phyloP scores from a whole-genome alignment of 2,888 invertebrate species.

The Drosophila diplacantha region DNA sequence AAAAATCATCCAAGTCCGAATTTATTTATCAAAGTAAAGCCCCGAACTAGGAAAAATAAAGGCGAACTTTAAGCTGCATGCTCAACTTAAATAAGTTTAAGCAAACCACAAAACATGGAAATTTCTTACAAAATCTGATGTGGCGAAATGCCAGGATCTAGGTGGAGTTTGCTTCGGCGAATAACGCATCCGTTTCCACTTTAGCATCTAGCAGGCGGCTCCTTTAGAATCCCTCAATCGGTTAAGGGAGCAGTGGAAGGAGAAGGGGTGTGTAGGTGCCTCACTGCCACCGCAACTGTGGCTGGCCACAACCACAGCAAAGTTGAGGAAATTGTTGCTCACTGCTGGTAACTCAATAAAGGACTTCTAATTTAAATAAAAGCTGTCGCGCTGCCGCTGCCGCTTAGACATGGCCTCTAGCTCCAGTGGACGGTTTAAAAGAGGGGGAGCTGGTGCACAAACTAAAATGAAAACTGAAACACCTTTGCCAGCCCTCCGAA shows the following conservation, averaged over 20 bases:
- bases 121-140: not conserved
- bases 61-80: not conserved
- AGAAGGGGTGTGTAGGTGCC: not conserved
- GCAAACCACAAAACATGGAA: not conserved
- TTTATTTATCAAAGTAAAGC: too few relatives aligned
- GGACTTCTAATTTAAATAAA: conserved; percentile 47
- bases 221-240: not conserved
- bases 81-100: not conserved
- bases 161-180: not conserved
- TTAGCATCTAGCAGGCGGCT: conserved; percentile 2
- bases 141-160: not conserved
- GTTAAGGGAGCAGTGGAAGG: not conserved
- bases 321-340: conserved; percentile 36
- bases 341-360: conserved; percentile 49
- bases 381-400: conserved; percentile 5
- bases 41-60: too few relatives aligned
- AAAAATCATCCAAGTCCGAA: not conserved
- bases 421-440: not conserved
- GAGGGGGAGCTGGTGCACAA: not conserved
- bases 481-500: conserved; percentile 4
- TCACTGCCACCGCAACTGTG: conserved; percentile 6
- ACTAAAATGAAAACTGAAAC: conserved; percentile 17
- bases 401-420: conserved; percentile 1
- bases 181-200: not conserved
- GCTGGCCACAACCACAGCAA: conserved; percentile 28